Conservation (phyloP, 2,888 invertebrate genomes). For the Leptinotarsa haldemani region DNA sequence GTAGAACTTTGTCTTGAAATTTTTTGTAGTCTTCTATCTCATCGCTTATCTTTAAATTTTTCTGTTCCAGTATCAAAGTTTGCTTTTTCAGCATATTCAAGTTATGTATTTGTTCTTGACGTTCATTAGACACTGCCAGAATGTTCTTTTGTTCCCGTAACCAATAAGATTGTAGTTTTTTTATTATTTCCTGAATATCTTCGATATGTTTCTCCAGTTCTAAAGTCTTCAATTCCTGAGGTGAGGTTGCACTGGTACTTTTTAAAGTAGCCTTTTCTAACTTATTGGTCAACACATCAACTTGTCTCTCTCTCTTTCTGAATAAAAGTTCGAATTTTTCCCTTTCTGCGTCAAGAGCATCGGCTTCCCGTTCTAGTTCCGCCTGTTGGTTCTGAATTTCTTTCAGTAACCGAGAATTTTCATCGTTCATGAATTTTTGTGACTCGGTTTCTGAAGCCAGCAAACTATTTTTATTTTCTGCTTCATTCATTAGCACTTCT, state of each 20-base stretch:
- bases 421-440: constrained; percentile 59
- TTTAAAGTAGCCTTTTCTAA: constrained; percentile 67
- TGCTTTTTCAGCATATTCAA: constrained; percentile 79
- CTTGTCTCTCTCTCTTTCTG: constrained; percentile 67
- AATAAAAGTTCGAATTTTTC: constrained; percentile 66
- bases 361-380: constrained; percentile 65
- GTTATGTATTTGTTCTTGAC: constrained; percentile 76
- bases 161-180: constrained; percentile 79
- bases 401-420: constrained; percentile 59
- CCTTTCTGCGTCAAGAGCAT: constrained; percentile 64
- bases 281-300: constrained; percentile 68
- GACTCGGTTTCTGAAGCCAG: constrained; percentile 72
- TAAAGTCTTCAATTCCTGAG: constrained; percentile 73
- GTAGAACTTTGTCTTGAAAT: constrained; percentile 70
- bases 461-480: constrained; percentile 72
- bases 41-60: constrained; percentile 76
- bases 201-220: constrained; percentile 76
- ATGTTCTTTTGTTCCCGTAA: constrained; percentile 80
- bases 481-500: constrained; percentile 57
- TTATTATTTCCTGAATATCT: constrained; percentile 72
- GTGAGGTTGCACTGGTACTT: constrained; percentile 68
- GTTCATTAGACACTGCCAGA: constrained; percentile 75
- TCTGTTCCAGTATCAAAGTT: constrained; percentile 77
- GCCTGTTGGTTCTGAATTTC: constrained; percentile 61
- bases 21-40: constrained; percentile 71